A percentile compares a stretch with the other conserved stretches of the same genome.
Evolutionary conservation across 2,113 vertebrate genomes (phyloP).

Genomic region (Cichladusa arquata): DNA sequence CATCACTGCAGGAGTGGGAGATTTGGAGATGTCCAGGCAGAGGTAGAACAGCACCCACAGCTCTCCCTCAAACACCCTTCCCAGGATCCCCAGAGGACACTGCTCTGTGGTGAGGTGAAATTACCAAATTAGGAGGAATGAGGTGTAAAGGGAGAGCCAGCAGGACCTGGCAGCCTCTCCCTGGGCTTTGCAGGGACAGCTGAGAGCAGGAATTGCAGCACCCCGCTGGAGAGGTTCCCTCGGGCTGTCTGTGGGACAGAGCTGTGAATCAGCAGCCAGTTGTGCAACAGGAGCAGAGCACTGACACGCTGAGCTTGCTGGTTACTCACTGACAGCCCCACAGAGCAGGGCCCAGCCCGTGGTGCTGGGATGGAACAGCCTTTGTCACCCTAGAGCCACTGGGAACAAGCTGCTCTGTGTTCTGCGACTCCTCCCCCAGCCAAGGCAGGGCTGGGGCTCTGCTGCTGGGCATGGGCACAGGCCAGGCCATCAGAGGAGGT

Average conservation of each 20-base stretch:
- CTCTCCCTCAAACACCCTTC: background rate
- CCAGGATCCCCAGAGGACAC: background rate
- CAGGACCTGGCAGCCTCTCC: background rate
- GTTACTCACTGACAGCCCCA: background rate
- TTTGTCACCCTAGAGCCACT: background rate
- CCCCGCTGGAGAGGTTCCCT: fast-evolving
- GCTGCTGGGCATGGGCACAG: fast-evolving
- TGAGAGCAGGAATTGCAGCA: background rate
- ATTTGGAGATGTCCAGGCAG: background rate
- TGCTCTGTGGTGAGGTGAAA: fast-evolving
- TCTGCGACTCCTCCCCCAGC: background rate
- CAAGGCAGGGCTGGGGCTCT: background rate
- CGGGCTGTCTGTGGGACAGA: background rate
- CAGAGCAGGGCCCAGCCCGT: background rate
- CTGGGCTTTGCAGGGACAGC: background rate
- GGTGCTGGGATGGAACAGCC: background rate
- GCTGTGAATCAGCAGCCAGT: background rate
- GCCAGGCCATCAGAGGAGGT: fast-evolving
- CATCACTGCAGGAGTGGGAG: fast-evolving
- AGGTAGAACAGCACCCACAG: background rate
- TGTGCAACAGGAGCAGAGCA: background rate
- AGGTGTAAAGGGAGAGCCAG: background rate
- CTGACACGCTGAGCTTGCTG: background rate
- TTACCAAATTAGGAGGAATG: background rate
- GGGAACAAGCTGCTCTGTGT: background rate